Conservation (phyloP, 2,797 vertebrate species). For the Loriculus beryllinus region DNA sequence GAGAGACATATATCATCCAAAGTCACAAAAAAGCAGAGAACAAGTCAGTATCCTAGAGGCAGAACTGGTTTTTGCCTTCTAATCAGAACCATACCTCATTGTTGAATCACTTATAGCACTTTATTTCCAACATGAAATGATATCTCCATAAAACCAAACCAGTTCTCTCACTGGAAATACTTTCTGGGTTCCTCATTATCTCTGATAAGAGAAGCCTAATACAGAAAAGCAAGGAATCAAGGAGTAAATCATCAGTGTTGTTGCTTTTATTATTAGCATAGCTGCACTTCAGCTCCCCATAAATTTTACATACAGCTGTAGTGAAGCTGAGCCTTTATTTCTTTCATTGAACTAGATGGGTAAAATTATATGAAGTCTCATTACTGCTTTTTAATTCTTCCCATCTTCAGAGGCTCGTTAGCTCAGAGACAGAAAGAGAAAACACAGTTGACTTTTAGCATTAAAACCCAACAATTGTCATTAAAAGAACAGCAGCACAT, state of each 20-base stretch:
- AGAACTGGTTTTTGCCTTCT: neutral
- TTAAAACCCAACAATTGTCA: conserved; percentile 39
- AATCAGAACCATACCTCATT: neutral
- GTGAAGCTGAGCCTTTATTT: neutral
- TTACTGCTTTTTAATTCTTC: conserved; percentile 5
- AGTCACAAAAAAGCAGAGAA: neutral
- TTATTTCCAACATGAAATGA: conserved; percentile 40
- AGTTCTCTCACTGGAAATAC: neutral
- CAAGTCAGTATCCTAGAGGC: neutral
- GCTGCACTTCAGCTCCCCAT: neutral
- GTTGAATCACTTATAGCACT: conserved; percentile 16
- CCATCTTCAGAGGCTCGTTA: neutral
- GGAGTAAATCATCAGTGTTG: neutral
- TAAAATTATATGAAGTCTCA: neutral
- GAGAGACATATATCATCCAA: neutral
- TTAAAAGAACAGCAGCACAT: conserved; percentile 32
- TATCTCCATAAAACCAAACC: conserved; percentile 26
- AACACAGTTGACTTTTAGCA: neutral
- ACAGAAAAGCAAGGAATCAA: neutral
- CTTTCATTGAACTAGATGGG: neutral
- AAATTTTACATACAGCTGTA: neutral
- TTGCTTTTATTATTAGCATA: neutral
- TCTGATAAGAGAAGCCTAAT: neutral
- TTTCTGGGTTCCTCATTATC: neutral
- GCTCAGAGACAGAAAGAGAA: conserved; percentile 14